Base-by-base conservation (phyloP, 2,113 vertebrate genomes). In the Arenaria interpres region DNA sequence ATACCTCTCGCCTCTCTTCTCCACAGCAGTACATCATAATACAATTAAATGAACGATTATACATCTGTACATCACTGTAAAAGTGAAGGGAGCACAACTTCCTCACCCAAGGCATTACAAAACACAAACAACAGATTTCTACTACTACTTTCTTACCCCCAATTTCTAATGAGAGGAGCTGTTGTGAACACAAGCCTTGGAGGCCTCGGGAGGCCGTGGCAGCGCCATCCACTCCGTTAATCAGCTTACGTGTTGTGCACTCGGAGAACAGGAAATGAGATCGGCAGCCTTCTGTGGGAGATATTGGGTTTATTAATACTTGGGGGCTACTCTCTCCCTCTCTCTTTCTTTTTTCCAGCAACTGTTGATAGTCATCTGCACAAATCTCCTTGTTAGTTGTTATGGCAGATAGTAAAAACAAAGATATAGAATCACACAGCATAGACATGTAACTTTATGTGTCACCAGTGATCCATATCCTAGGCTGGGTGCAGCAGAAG, bases 351-450 rank as follows among this genome's bases (percentile, higher is more conserved):
- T 91, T 90, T 89, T 85, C 59, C 93, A 93, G 71, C 14, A 6
- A 86, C 41, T 60, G 33, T 51, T 77, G 78, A 86, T 45, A 92
- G 75, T 81, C 86, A 96, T 92, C 89, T 89, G 73, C 86, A 86
- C 83, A 93, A 90, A 95, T 73, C 32, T 91, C 72, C 88, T 83
- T 91, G 78, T 76, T 88, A 57, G 45, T 73, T 63, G 39, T 92
- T 95, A 91, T 45, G 59, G 93, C 57, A 85, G 82, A 94, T 39
- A 94, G 60, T 86, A 94, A 93, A 95, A 91, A 45, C 54, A 92
- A 92, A 93, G 93, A 60, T 45, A 50, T 5, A 62, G 82, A 94
- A 54, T 63, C 57, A 51, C 54, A 59, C 30, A 80, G 71, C 23
- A 9, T 13, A 83, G 86, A 41, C 64, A 54, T 10, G 15, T 76